Percentiles rank a stretch among this genome's conserved stretches.
Evolutionary conservation across 2,888 invertebrate species (phyloP).

Genomic region (Harpalus rufipes): DNA sequence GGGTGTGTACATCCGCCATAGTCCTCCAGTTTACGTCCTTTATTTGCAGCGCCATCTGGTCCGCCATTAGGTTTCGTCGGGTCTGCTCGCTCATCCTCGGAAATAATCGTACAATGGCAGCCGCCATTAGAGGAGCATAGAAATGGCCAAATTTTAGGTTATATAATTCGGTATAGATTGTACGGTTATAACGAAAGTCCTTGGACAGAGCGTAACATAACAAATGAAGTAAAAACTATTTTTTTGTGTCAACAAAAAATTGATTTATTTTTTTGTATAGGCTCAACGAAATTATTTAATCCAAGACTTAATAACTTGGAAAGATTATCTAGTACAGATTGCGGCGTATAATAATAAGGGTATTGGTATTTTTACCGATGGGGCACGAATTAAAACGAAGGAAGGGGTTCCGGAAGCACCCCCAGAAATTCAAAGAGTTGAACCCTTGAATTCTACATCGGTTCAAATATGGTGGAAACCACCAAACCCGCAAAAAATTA

Average conservation of each 20-base stretch:
- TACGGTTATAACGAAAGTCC: constrained; percentile 95
- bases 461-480: constrained; percentile 94
- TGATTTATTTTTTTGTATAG: constrained; percentile 70
- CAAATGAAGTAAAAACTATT: constrained; percentile 83
- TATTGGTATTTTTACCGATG: constrained; percentile 93
- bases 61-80: constrained; percentile 97
- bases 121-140: constrained; percentile 96
- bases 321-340: constrained; percentile 97
- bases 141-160: constrained; percentile 97
- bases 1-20: too few relatives aligned
- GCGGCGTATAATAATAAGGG: constrained; percentile 99
- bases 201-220: constrained; percentile 94
- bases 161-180: constrained; percentile 93
- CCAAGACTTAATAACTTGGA: constrained; percentile 97
- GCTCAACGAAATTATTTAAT: constrained; percentile 94
- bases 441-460: constrained; percentile 92
- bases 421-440: constrained; percentile 89
- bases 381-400: constrained; percentile 95
- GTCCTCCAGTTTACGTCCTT: not conserved
- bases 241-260: not conserved
- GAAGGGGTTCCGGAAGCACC: constrained; percentile 97
- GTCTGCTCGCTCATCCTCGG: constrained; percentile 94
- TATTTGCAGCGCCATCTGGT: constrained; percentile 91
- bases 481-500: constrained; percentile 97
- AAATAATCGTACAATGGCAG: constrained; percentile 98